Evolutionary conservation across 2,113 vertebrate species (phyloP), one percentile per base, ranked within the genome.

Genomic region (Charadrius vociferus): DNA sequence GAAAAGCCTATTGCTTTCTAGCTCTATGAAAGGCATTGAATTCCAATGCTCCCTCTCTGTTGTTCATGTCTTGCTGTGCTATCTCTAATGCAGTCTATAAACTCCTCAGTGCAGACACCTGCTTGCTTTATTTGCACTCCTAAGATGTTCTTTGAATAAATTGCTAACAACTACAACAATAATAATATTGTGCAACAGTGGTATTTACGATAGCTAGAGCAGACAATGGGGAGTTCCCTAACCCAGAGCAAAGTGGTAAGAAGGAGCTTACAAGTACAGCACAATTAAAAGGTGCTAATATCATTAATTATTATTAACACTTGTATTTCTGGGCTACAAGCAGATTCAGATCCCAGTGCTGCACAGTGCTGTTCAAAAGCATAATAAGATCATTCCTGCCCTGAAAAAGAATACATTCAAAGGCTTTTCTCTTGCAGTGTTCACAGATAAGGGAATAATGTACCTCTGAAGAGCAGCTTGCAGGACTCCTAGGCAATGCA

Each of bases 141-240:
- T 91, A 93, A 86, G 91, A 72, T 89, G 86, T 92, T 94, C 72
- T 79, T 82, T 81, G 94, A 96, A 96, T 96, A 96, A 92, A 96
- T 65, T 92, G 83, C 55, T 86, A 92, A 87, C 85, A 90, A 67
- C 53, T 62, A 29, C 77, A 84, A 63, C 73, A 72, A 81, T 53
- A 93, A 85, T 36, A 86, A 78, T 88, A 75, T 29, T 41, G 81
- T 88, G 67, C 43, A 95, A 63, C 79, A 59, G 55, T 84, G 77
- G 43, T 65, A 79, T 95, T 97, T 95, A 85, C 65, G 49, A 47
- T 19, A 45, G 88, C 26, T 95, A 87, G 89, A 92, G 73, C 49
- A 95, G 93, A 89, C 94, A 95, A 84, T 47, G 50, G 90, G 82
- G 96, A 95, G 86, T 87, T 91, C 27, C 62, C 73, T 72, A 87